A percentile compares a stretch with the other conserved stretches of the same genome.
phyloP scores from a whole-genome alignment of 2,113 vertebrate species.

The Erinaceus europaeus region DNA sequence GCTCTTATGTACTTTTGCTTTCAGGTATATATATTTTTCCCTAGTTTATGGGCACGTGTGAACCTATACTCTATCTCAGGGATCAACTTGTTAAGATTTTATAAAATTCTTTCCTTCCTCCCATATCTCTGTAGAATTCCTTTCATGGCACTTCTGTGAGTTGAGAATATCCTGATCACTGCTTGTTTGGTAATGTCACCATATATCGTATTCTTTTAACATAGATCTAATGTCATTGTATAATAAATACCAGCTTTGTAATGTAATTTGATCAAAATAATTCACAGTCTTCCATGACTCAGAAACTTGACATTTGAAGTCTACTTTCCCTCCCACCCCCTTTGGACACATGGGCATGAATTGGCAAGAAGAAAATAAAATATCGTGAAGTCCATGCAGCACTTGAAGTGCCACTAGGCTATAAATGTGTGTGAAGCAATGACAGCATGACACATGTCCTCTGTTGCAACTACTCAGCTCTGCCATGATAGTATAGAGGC shows the following conservation, averaged over 20 bases:
- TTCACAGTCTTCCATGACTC: too few relatives aligned
- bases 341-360: not conserved
- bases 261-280: too few relatives aligned
- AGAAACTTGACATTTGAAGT: not conserved
- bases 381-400: not conserved
- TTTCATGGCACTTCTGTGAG: not conserved
- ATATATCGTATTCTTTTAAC: not conserved
- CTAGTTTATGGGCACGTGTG: too few relatives aligned
- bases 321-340: not conserved
- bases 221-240: not conserved
- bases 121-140: not conserved
- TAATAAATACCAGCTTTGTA: not conserved
- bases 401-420: not conserved
- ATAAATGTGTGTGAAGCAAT: not conserved
- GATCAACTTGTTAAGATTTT: too few relatives aligned
- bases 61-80: too few relatives aligned
- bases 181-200: not conserved
- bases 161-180: not conserved
- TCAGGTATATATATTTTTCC: too few relatives aligned
- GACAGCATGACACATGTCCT: not conserved
- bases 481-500: too few relatives aligned
- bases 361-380: not conserved
- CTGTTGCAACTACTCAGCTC: too few relatives aligned
- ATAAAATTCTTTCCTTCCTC: not conserved
- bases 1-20: too few relatives aligned